phyloP scores from a whole-genome alignment of 2,797 vertebrate genomes.

The Enteromius unitaeniatus region DNA sequence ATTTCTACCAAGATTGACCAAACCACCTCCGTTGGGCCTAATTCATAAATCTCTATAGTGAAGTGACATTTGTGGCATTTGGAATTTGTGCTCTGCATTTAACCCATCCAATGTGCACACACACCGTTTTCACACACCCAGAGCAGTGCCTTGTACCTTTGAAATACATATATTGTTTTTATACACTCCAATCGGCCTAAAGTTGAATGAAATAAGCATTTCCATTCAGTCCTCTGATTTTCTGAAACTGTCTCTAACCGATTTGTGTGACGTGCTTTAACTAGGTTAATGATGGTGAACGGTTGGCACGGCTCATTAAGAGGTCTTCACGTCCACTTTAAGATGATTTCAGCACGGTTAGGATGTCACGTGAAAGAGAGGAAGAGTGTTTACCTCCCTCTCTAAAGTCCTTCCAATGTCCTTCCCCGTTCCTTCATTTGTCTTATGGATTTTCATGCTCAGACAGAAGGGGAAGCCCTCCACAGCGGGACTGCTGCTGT shows the following conservation, averaged over 20 bases:
- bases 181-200: not conserved
- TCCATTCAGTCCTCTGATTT: not conserved
- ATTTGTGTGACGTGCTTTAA: not conserved
- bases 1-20: too few relatives aligned
- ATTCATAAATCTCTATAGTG: too few relatives aligned
- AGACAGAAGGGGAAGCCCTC: slow-evolving; percentile 44
- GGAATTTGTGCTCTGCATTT: too few relatives aligned
- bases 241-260: not conserved
- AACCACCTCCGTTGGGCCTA: too few relatives aligned
- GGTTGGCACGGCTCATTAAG: slow-evolving; percentile 17
- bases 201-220: not conserved
- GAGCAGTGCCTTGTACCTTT: too few relatives aligned
- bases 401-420: slow-evolving; percentile 36
- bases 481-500: slow-evolving; percentile 26
- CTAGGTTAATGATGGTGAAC: slow-evolving; percentile 7
- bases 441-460: slow-evolving; percentile 36
- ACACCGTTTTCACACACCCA: too few relatives aligned
- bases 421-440: slow-evolving; percentile 45
- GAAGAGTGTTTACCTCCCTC: slow-evolving; percentile 6
- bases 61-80: too few relatives aligned
- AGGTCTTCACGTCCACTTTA: slow-evolving; percentile 29
- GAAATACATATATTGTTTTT: not conserved
- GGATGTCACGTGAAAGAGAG: not conserved
- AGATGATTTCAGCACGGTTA: not conserved
- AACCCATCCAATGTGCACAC: too few relatives aligned